These are phyloP conservation scores for Dysmachus trigonus DNA, from an alignment of 2,888 invertebrate genomes.

Conservation along the genomic window DNA sequence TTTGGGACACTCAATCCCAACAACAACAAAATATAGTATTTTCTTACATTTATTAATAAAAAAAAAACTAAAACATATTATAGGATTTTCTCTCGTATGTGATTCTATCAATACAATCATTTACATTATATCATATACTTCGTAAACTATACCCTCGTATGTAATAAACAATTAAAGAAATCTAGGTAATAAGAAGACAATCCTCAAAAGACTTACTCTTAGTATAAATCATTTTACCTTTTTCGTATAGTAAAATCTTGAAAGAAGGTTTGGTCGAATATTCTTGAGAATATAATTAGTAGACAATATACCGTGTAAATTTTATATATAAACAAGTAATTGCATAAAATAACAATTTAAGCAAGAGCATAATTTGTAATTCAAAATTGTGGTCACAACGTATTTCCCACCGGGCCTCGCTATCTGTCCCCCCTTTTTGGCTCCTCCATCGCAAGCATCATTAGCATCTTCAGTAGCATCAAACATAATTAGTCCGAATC, in stretches of 20 bases:
- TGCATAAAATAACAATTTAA: neutral
- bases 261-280: constrained; percentile 10
- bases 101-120: constrained; percentile 48
- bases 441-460: constrained; percentile 50
- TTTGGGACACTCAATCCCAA: neutral
- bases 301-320: constrained; percentile 17
- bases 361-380: constrained; percentile 39
- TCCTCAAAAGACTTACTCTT: constrained; percentile 8
- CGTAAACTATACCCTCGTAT: neutral
- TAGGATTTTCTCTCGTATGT: constrained; percentile 38
- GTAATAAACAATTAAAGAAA: constrained; percentile 5
- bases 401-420: constrained; percentile 57
- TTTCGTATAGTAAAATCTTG: neutral
- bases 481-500: constrained; percentile 44
- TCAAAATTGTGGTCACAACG: constrained; percentile 55
- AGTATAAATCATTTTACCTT: neutral
- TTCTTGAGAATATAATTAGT: neutral
- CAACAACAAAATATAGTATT: neutral
- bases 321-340: neutral
- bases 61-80: neutral
- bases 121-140: constrained; percentile 27
- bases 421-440: constrained; percentile 55
- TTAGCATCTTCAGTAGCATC: constrained; percentile 32
- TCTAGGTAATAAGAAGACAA: constrained; percentile 21
- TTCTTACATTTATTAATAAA: constrained; percentile 12